Conservation (phyloP, 2,888 invertebrate species). For the Cephus pulcher region DNA sequence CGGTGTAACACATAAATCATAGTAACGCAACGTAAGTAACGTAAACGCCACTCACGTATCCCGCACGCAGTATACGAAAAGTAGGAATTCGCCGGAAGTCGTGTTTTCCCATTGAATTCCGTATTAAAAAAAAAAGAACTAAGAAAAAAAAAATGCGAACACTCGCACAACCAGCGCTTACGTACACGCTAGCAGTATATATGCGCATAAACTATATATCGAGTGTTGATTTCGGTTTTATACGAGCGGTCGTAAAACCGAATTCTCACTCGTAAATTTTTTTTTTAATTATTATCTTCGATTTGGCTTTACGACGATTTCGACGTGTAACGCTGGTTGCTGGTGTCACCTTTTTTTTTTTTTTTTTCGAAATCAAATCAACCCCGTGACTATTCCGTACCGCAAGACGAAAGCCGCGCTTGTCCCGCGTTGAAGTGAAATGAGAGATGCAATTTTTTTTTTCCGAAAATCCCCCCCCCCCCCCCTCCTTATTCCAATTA, state of each 20-base stretch:
- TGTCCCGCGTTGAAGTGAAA: neutral
- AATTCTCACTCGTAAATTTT: neutral
- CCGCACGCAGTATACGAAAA: neutral
- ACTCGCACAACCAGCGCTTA: neutral
- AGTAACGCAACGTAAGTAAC: neutral
- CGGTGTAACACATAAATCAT: neutral
- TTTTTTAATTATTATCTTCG: neutral
- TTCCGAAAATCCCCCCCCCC: neutral
- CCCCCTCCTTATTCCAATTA: neutral
- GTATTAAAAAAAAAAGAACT: no score
- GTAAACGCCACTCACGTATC: neutral
- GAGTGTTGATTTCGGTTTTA: slow-evolving; percentile 14
- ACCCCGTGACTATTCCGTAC: neutral
- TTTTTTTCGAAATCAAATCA: neutral
- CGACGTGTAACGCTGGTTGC: neutral
- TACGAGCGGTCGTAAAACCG: slow-evolving; percentile 21
- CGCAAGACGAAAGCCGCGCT: neutral
- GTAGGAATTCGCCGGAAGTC: neutral
- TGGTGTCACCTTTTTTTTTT: neutral
- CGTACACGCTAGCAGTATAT: neutral
- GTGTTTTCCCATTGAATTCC: no score
- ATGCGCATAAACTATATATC: neutral
- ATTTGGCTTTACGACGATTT: neutral
- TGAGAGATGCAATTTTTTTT: neutral
- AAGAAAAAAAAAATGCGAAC: neutral